Conservation (phyloP, 2,113 vertebrate genomes). For the Hymenochirus boettgeri region DNA sequence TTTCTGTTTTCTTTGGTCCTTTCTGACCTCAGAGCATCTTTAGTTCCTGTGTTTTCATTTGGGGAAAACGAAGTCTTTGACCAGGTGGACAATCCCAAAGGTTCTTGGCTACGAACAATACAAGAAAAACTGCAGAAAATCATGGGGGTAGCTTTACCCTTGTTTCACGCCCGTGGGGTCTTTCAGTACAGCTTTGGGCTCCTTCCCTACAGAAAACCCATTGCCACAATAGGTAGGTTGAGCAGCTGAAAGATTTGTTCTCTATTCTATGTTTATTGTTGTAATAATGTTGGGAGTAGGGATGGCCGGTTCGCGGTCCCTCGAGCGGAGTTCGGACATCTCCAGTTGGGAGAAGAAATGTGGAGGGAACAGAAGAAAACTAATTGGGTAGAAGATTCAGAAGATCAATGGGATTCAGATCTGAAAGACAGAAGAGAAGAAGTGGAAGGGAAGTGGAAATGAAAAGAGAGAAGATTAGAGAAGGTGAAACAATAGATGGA, state of each 20-base stretch:
- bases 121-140: conserved; percentile 76
- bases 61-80: conserved; percentile 88
- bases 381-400: neutral
- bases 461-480: neutral
- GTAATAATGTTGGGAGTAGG: too few relatives aligned
- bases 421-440: neutral
- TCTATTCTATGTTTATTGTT: too few relatives aligned
- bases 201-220: conserved; percentile 79
- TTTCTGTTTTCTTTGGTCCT: too few relatives aligned
- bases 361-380: too few relatives aligned
- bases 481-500: neutral
- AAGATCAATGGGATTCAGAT: neutral
- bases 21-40: conserved; percentile 57
- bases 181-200: conserved; percentile 93
- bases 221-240: conserved; percentile 80
- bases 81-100: conserved; percentile 74
- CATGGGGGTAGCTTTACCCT: conserved; percentile 83
- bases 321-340: too few relatives aligned
- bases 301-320: too few relatives aligned
- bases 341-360: neutral
- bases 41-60: conserved; percentile 87
- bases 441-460: neutral
- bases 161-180: conserved; percentile 85
- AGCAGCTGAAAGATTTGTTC: too few relatives aligned
- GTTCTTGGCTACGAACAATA: conserved; percentile 70